phyloP scores from a whole-genome alignment of 2,113 vertebrate species.

The Solea solea region DNA sequence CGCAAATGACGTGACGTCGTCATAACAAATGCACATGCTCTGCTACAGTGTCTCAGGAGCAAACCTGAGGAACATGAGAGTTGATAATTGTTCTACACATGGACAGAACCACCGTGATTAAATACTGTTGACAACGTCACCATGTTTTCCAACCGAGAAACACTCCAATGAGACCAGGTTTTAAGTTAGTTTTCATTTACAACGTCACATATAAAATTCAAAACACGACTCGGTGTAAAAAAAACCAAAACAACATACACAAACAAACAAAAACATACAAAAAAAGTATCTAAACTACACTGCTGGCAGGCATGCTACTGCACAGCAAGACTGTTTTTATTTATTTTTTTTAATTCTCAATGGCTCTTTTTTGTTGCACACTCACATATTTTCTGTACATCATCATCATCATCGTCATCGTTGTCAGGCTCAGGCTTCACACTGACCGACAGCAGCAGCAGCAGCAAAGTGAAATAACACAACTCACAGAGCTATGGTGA shows the following conservation, averaged over 20 bases:
- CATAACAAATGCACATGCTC: slow-evolving; percentile 16
- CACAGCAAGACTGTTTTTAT: slow-evolving; percentile 53
- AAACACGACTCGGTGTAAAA: slow-evolving; percentile 47
- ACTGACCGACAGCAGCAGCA: slow-evolving; percentile 68
- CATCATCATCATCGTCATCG: neutral
- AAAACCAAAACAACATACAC: slow-evolving; percentile 6
- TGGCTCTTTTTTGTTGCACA: slow-evolving; percentile 42
- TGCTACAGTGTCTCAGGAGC: too few species aligned
- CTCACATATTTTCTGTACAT: slow-evolving; percentile 58
- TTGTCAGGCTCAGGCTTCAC: slow-evolving; percentile 40
- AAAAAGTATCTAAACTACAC: slow-evolving; percentile 45
- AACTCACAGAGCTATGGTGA: slow-evolving; percentile 75
- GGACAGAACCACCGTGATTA: too few species aligned
- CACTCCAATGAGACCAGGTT: slow-evolving; percentile 50
- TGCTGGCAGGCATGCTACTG: slow-evolving; percentile 70
- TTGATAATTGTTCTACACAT: too few species aligned
- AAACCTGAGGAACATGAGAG: too few species aligned
- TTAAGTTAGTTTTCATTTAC: slow-evolving; percentile 54
- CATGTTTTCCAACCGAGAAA: slow-evolving; percentile 35
- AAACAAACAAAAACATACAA: slow-evolving; percentile 13
- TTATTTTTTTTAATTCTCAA: slow-evolving; percentile 39
- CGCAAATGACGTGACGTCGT: slow-evolving; percentile 6
- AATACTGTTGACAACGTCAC: slow-evolving; percentile 48
- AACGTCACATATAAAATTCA: slow-evolving; percentile 55
- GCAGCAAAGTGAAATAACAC: slow-evolving; percentile 61